Conservation (phyloP, 2,113 vertebrate genomes). For the Aspidoscelis tigris region DNA sequence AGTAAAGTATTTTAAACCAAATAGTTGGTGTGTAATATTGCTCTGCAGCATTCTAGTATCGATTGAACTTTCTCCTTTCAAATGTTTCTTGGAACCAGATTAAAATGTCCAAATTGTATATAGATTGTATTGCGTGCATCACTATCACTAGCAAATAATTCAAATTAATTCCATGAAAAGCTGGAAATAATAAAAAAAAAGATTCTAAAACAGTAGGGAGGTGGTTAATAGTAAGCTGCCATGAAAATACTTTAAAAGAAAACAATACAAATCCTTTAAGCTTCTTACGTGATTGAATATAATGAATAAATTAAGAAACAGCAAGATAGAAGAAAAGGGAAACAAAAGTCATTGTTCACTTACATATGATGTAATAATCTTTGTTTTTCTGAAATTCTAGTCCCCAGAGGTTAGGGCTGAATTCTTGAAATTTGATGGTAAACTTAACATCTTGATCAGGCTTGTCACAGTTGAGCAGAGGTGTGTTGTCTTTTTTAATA, state of each 20-base stretch:
- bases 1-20: not conserved
- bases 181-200: conserved; percentile 24
- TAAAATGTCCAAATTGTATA: conserved; percentile 41
- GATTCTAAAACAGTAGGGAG: conserved; percentile 1
- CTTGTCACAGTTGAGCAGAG: conserved; percentile 96
- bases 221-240: conserved; percentile 35
- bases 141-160: not conserved
- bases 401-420: conserved; percentile 98
- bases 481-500: conserved; percentile 95
- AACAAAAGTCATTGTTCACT: conserved; percentile 75
- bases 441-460: conserved; percentile 99
- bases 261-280: conserved; percentile 66
- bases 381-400: conserved; percentile 96
- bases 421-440: conserved; percentile 99
- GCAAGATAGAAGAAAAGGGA: conserved; percentile 34
- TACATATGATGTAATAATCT: conserved; percentile 99
- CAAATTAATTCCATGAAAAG: not conserved
- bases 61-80: not conserved
- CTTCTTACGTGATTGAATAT: conserved; percentile 52
- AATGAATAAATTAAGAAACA: conserved; percentile 35
- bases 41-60: not conserved
- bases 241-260: conserved; percentile 57
- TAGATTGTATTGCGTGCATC: conserved; percentile 41
- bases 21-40: not conserved
- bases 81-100: not conserved